Base-by-base conservation (phyloP, 2,888 invertebrate genomes). In the Diachrysia chrysitis region DNA sequence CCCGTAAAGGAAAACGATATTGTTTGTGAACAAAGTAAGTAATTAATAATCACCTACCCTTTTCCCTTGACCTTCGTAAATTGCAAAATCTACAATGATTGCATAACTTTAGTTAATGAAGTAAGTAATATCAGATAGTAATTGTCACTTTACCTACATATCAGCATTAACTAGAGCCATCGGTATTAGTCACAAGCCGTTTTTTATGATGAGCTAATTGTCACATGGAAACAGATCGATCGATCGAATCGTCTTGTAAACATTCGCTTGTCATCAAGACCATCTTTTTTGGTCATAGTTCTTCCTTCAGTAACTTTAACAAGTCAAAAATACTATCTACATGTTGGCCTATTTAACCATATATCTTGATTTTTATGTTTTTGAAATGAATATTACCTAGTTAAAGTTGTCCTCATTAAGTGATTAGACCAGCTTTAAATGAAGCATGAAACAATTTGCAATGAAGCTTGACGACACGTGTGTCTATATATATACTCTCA, bases 201-300 rank as follows among this genome's bases (percentile, higher is more conserved):
- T 7, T 42, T 42, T n/a, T n/a, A 42, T n/a, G n/a, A 42, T 42
- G 42, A n/a, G 42, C 42, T 42, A 42, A n/a, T n/a, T n/a, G 42
- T 42, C 42, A n/a, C n/a, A 42, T 42, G 6, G n/a, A 42, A n/a
- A 42, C n/a, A n/a, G 25, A 25, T 25, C 25, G 25, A 25, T n/a
- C n/a, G 0, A 29, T 37, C 4, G 35, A 35, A 37, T 37, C 14
- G 2, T 37, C 14, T 37, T 37, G 14, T 3, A 4, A 37, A 16
- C 2, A 37, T 37, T 37, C 2, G 37, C 2, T 5, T 7, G 5
- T 29, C 29, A 29, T n/a, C n/a, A n/a, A n/a, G n/a, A n/a, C n/a
- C n/a, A n/a, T n/a, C n/a, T n/a, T n/a, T n/a, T n/a, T n/a, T n/a
- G n/a, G n/a, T n/a, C n/a, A n/a, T n/a, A n/a, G n/a, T n/a, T n/a